A percentile compares a stretch with the other conserved stretches of the same genome.
Conservation (phyloP, 2,888 invertebrate species). For the Ceriagrion tenellum region DNA sequence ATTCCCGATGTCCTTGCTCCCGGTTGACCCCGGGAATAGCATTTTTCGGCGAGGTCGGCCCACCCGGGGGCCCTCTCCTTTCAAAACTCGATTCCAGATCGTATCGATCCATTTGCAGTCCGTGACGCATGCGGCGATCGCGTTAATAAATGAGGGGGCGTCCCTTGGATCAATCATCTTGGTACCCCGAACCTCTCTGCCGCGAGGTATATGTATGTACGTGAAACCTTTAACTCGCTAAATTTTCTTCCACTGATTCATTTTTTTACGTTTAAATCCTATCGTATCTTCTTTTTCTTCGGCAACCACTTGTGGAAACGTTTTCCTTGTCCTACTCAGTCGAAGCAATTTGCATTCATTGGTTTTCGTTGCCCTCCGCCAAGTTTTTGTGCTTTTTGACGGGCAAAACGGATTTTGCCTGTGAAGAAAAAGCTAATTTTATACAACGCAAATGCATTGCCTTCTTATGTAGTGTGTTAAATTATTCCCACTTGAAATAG, state of each 20-base stretch:
- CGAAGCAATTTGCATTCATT: background rate
- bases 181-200: background rate
- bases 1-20: conserved; percentile 50
- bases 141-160: conserved; percentile 66
- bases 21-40: conserved; percentile 57
- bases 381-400: background rate
- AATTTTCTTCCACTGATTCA: background rate
- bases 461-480: too few relatives aligned
- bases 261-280: background rate
- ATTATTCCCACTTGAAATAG: too few relatives aligned
- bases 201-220: background rate
- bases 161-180: conserved; percentile 63
- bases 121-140: conserved; percentile 66
- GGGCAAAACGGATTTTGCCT: background rate
- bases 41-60: conserved; percentile 49
- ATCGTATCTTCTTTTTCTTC: background rate
- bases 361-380: background rate
- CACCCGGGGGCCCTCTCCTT: conserved; percentile 19
- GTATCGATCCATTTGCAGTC: conserved; percentile 63
- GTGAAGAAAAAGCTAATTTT: too few relatives aligned
- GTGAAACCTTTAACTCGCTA: background rate
- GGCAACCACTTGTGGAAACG: conserved; percentile 41
- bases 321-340: background rate
- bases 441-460: too few relatives aligned
- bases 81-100: conserved; percentile 52